phyloP scores from a whole-genome alignment of 2,797 vertebrate genomes.

The Myotis planiceps region DNA sequence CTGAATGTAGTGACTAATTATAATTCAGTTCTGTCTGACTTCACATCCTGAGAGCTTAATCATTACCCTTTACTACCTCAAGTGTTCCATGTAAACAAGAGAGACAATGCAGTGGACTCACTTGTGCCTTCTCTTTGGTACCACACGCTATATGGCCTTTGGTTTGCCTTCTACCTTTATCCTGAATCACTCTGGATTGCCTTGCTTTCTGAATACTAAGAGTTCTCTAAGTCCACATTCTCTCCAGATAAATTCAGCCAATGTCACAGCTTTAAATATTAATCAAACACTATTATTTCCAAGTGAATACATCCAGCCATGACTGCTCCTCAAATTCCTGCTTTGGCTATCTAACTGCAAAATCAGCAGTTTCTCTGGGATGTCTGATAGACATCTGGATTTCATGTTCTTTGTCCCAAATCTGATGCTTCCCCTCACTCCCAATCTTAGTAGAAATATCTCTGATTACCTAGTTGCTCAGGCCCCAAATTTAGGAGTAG shows the following conservation, averaged over 20 bases:
- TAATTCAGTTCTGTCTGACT: not conserved
- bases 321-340: not conserved
- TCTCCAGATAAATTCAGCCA: not conserved
- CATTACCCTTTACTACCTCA: not conserved
- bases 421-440: not conserved
- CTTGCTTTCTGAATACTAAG: not conserved
- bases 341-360: not conserved
- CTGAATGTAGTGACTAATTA: not conserved
- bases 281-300: not conserved
- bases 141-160: not conserved
- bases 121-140: not conserved
- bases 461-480: not conserved
- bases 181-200: not conserved
- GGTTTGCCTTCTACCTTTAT: not conserved
- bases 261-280: not conserved
- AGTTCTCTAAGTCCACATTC: not conserved
- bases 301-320: not conserved
- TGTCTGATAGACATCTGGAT: not conserved
- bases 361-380: not conserved
- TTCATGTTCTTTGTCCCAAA: not conserved
- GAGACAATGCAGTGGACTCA: not conserved
- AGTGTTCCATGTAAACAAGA: no score
- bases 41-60: not conserved
- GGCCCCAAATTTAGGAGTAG: not conserved
- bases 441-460: not conserved